Base-by-base conservation (phyloP, 2,797 vertebrate species). In the Podargus strigoides region DNA sequence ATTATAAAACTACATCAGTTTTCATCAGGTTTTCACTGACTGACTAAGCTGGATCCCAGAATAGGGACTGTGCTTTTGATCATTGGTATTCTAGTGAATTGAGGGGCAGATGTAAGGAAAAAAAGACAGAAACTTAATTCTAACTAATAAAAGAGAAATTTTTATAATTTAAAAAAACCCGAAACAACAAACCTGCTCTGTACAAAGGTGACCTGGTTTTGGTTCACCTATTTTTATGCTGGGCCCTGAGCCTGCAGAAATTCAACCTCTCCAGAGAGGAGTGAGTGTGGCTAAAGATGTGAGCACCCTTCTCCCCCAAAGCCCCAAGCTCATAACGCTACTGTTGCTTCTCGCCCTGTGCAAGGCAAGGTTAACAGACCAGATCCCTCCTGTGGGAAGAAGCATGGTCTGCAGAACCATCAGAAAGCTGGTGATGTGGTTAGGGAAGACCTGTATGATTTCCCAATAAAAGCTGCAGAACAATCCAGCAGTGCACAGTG, bases 401-500 rank as follows among this genome's bases (percentile, higher is more conserved):
- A 44, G 16, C 0, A 1, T 30, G n/a, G 34, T 26, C 41, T 47
- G 64, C 36, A 83, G 72, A 70, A 74, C n/a, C 28, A 37, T 39
- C 47, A n/a, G 63, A 69, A 85, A 73, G 50, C 30, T 62, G 56
- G 11, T 39, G 72, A 53, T 0, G 2, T 22, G 46, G 36, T 37
- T 69, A 41, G 41, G 0, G 1, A 64, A 73, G 34, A 32, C 21
- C 27, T 32, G 10, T 10, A 24, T 8, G 2, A 49, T 14, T 73
- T 37, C 39, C 26, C 36, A 27, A 0, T 27, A 47, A 59, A 16
- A 64, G 55, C 7, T 80, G 64, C 47, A 21, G 34, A 62, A 30
- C 37, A 37, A 47, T 32, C 22, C 23, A 0, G 0, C 8, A 17
- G 27, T 19, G n/a, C 10, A 28, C 17, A 1, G 1, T 0, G 12